These are phyloP conservation scores for Bos taurus DNA, from an alignment of 2,113 vertebrate genomes.

Conservation along the genomic window DNA sequence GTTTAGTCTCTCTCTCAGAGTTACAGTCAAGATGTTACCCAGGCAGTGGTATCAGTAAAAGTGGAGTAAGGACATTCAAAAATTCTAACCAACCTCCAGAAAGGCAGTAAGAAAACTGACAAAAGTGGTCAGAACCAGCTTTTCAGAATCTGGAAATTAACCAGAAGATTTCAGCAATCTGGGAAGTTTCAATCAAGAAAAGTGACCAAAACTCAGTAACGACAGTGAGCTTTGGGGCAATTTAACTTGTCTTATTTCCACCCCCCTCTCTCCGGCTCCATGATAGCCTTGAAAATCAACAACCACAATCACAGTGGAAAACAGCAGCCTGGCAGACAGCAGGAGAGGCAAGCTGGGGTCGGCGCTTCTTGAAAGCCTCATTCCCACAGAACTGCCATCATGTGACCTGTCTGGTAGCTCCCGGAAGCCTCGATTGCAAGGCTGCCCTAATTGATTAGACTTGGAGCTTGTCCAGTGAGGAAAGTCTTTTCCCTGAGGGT, in stretches of 20 bases:
- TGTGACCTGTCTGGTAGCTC: not conserved
- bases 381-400: not conserved
- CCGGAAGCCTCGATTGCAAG: not conserved
- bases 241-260: not conserved
- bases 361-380: not conserved
- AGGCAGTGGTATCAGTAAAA: not conserved
- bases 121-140: not conserved
- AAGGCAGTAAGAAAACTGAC: not conserved
- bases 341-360: not conserved
- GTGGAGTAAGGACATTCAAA: not conserved
- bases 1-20: not conserved
- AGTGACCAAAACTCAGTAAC: not conserved
- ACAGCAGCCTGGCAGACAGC: not conserved
- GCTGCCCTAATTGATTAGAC: not conserved
- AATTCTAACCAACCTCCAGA: not conserved
- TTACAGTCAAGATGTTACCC: not conserved
- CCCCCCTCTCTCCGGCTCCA: not conserved
- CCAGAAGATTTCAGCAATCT: not conserved
- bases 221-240: not conserved
- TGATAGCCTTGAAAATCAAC: not conserved
- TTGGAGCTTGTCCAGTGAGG: not conserved
- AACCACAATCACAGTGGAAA: not conserved
- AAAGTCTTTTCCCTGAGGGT: not conserved
- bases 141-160: not conserved
- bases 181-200: not conserved